Evolutionary conservation across 2,113 vertebrate genomes (phyloP).

Genomic region (Cebidichthys violaceus): DNA sequence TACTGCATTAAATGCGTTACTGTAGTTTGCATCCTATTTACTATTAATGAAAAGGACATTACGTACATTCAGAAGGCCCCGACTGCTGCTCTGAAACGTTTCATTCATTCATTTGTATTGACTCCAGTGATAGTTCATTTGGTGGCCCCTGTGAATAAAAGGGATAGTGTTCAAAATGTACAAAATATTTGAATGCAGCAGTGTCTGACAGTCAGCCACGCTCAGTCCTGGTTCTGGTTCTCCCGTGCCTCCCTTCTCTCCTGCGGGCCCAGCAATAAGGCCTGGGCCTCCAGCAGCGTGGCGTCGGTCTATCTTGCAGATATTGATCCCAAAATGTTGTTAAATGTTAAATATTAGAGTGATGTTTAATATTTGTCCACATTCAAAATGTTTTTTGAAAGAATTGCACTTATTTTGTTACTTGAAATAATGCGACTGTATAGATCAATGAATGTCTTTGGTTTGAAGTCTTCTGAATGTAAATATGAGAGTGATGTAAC

Average conservation of each 20-base stretch:
- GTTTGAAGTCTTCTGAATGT: conserved; percentile 18
- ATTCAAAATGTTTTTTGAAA: neutral
- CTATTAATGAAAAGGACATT: neutral
- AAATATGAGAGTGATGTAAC: neutral
- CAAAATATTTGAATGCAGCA: too few relatives aligned
- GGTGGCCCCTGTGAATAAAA: too few relatives aligned
- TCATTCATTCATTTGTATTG: neutral
- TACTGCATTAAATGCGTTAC: neutral
- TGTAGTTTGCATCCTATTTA: neutral
- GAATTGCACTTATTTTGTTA: conserved; percentile 14
- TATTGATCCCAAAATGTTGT: neutral
- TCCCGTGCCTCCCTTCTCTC: too few relatives aligned
- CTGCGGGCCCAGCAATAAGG: too few relatives aligned
- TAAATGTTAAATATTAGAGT: neutral
- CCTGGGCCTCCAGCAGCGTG: too few relatives aligned
- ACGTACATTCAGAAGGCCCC: neutral
- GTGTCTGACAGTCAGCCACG: neutral
- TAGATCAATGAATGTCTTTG: neutral
- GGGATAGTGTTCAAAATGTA: too few relatives aligned
- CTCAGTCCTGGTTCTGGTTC: neutral
- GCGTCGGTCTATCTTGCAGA: too few relatives aligned
- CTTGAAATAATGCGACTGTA: neutral
- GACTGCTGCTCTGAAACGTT: neutral
- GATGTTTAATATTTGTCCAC: neutral
- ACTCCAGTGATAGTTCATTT: neutral